Percentiles rank a stretch among this genome's conserved stretches.
Evolutionary conservation across 2,797 vertebrate species (phyloP).

Genomic region (Clarias platycephalus): DNA sequence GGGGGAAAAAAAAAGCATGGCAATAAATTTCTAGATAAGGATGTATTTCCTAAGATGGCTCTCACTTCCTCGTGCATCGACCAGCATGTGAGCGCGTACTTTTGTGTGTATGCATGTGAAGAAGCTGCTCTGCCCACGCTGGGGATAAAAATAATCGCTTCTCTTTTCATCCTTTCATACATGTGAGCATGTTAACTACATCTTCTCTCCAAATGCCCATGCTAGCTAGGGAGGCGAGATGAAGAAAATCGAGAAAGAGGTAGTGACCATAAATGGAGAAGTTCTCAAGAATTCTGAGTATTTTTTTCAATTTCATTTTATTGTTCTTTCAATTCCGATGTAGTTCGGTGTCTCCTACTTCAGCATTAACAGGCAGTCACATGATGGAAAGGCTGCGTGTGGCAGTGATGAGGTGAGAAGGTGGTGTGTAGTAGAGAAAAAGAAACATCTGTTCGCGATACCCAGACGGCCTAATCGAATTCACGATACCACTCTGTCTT

Average conservation of each 20-base stretch:
- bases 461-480: slow-evolving; percentile 50
- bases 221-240: slow-evolving; percentile 5
- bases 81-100: slow-evolving; percentile 12
- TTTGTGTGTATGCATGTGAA: slow-evolving; percentile 35
- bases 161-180: slow-evolving; percentile 76
- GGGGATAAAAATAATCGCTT: slow-evolving; percentile 76
- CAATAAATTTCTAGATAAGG: slow-evolving; percentile 28
- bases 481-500: slow-evolving; percentile 39
- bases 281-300: not conserved
- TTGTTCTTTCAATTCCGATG: not conserved
- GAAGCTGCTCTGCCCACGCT: slow-evolving; percentile 64
- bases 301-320: not conserved
- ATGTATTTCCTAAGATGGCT: slow-evolving; percentile 50
- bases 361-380: not conserved
- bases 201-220: slow-evolving; percentile 31
- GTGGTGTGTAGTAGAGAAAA: slow-evolving; percentile 1
- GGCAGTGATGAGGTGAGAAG: not conserved
- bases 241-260: not conserved
- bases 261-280: not conserved
- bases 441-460: slow-evolving; percentile 38
- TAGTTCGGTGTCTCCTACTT: not conserved
- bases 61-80: slow-evolving; percentile 48
- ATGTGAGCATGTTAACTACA: slow-evolving; percentile 73
- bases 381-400: not conserved
- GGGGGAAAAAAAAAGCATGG: not conserved